Evolutionary conservation across 2,888 invertebrate species (phyloP), one percentile per base, ranked within the genome.

Genomic region (Limnephilus marmoratus): DNA sequence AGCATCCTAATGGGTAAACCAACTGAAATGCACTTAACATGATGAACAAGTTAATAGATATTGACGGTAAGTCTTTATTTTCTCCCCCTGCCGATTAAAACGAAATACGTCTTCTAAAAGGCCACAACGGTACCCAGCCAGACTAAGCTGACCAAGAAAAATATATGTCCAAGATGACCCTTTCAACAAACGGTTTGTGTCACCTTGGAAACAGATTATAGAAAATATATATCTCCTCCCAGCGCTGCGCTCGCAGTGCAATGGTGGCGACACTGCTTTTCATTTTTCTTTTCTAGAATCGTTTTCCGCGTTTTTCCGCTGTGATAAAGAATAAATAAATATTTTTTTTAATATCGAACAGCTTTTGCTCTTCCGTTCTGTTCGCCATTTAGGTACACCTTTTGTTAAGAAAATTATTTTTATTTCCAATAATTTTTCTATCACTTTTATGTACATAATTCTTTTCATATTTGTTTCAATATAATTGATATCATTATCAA

Each of bases 121-220:
- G 24, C 7, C n/a, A 68, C 68, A 68, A 68, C 68, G 68, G 24
- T 68, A 34, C 45, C 45, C 86, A 29, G 86, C 86, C 45, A 13
- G 45, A 29, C 85, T 45, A 37, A 34, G n/a, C 85, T 24, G 85
- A n/a, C 37, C 85, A 41, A 34, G 15, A 18, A 34, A 85, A 41
- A 85, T 34, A 11, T 81, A 18, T 81, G 12, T 37, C 49, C 81
- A 81, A 90, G 90, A 92, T 81, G 85, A 80, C 91, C 92, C 83
- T 92, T 92, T 92, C 81, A 49, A 80, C 45, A 90, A 92, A 90
- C 92, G 80, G 92, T 90, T 92, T 92, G 92, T 81, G 85, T 85
- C 85, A 92, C 92, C 92, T 87, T 85, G 90, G 85, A 85, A 91
- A 92, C 86, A 92, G 92, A 92, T 92, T 92, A 92, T 85, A 92